Base-by-base conservation (phyloP, 2,888 invertebrate species). In the Amblyjoppa proteus region DNA sequence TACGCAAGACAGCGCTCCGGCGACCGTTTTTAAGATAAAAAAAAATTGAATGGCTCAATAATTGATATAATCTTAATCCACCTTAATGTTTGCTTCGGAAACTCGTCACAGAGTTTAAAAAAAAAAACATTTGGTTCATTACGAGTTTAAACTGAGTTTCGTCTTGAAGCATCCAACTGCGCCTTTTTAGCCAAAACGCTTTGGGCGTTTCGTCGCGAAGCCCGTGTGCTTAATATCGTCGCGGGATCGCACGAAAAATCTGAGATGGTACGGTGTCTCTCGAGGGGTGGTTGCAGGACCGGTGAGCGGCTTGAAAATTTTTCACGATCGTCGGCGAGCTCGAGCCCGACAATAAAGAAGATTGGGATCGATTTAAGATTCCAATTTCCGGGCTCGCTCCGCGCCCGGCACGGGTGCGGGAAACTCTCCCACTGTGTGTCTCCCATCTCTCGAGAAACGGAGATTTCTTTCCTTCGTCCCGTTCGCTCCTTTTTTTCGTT, bases 331-430 rank as follows among this genome's bases (percentile, higher is more conserved):
- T 85, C 71, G 80, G 16, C 16, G 61, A 66, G 68, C 70, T 68
- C 49, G 69, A 56, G 71, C 74, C 64, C 88, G 88, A 79, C 89
- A 88, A 90, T 91, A 91, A 91, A 90, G 89, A 90, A 89, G 89
- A 91, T 92, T 91, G 90, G 90, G 90, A 91, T 91, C 92, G 92
- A 92, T 92, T 92, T 92, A 91, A 91, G 92, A 92, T 92, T 92
- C 92, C 92, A 92, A 92, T 92, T 92, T 92, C 91, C 91, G 90
- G 89, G 76, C 75, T 74, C 85, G 74, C 28, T 45, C 69, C 66
- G 38, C 53, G 58, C 71, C 56, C 81, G 53, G 76, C 77, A 73
- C 78, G 38, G 25, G 25, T 51, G 74, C 11, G 13, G 53, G 25
- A 45, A 56, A 77, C 70, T 69, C 51, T 71, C 66, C 71, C 25